phyloP scores from a whole-genome alignment of 1,140 invertebrate genomes.

The Thereuonema tuberculata region DNA sequence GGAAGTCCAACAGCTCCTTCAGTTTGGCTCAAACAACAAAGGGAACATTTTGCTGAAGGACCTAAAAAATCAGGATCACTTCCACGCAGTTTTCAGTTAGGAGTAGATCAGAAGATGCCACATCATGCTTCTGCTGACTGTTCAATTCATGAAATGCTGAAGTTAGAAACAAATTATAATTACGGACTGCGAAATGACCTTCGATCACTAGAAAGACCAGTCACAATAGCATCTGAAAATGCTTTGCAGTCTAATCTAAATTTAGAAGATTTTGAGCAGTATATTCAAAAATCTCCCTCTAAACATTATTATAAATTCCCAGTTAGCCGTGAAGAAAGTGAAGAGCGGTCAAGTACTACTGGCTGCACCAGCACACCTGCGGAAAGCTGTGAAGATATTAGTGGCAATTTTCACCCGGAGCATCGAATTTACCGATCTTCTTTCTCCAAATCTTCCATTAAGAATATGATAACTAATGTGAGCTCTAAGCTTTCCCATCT shows the following conservation, averaged over 20 bases:
- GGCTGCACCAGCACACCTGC: constrained; percentile 34
- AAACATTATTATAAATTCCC: constrained; percentile 20
- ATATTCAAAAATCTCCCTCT: constrained; percentile 41
- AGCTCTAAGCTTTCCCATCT: constrained; percentile 22
- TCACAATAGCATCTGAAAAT: constrained; percentile 56
- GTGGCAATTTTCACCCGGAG: constrained; percentile 49
- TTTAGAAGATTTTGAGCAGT: constrained; percentile 41
- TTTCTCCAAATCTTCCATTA: constrained; percentile 32
- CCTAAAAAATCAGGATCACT: constrained; percentile 55
- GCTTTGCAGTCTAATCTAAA: constrained; percentile 31
- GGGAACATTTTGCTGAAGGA: constrained; percentile 35
- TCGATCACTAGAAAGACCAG: constrained; percentile 40
- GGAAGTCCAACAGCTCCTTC: constrained; percentile 40
- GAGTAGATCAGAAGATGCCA: background rate
- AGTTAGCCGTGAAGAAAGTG: constrained; percentile 29
- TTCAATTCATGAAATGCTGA: background rate
- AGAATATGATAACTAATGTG: constrained; percentile 32
- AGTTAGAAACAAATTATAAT: constrained; percentile 11
- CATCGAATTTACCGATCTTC: constrained; percentile 56
- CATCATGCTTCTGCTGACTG: background rate
- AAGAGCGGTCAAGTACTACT: constrained; percentile 34
- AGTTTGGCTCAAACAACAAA: constrained; percentile 44
- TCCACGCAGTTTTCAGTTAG: constrained; percentile 52
- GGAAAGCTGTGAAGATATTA: constrained; percentile 28
- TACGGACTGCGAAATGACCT: too few relatives aligned